These are phyloP conservation scores for Enoplosus armatus DNA, from an alignment of 2,797 vertebrate species.

Conservation along the genomic window DNA sequence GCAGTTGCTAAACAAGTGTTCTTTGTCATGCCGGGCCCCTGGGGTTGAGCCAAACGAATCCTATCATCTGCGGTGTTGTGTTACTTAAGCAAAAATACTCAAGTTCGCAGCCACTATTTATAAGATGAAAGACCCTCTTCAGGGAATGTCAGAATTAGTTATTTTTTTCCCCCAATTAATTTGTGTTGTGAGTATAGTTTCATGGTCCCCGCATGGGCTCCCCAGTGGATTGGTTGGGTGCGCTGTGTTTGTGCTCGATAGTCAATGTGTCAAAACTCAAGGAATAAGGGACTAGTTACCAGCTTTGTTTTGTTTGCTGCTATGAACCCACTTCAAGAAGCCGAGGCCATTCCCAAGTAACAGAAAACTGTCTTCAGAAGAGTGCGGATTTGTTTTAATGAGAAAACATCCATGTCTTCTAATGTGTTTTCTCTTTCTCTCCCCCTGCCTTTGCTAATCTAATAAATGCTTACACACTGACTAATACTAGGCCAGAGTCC, in stretches of 20 bases:
- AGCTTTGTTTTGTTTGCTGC: conserved; percentile 58
- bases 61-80: conserved; percentile 81
- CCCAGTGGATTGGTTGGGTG: conserved; percentile 76
- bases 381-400: conserved; percentile 46
- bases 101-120: conserved; percentile 85
- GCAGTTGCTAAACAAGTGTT: conserved; percentile 82
- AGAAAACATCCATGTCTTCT: conserved; percentile 39
- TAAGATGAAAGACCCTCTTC: conserved; percentile 87
- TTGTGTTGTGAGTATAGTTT: conserved; percentile 78
- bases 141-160: conserved; percentile 83
- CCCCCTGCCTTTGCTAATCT: conserved; percentile 50
- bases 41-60: conserved; percentile 78
- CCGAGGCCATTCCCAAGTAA: conserved; percentile 44
- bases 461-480: conserved; percentile 61
- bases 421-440: conserved; percentile 42
- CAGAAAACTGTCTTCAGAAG: conserved; percentile 45
- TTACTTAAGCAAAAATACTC: conserved; percentile 82
- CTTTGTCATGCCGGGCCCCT: conserved; percentile 81
- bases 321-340: conserved; percentile 45
- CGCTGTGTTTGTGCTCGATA: conserved; percentile 73
- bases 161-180: conserved; percentile 82
- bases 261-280: conserved; percentile 74
- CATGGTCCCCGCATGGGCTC: conserved; percentile 74
- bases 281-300: conserved; percentile 60
- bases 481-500: conserved; percentile 57